Base-by-base conservation (phyloP, 1,140 invertebrate genomes). In the Aricia agestis region DNA sequence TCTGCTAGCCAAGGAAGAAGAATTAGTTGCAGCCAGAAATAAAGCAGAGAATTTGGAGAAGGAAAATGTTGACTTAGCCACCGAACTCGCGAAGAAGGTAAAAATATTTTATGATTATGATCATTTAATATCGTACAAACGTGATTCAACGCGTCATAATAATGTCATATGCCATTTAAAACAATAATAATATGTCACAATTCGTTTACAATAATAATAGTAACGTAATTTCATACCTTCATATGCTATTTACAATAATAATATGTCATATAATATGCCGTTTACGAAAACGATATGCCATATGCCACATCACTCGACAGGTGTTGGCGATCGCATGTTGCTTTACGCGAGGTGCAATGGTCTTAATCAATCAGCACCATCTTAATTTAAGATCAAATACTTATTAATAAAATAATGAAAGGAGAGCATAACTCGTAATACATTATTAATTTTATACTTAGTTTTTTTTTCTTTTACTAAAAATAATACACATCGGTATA, bases 1-100 rank as follows among this genome's bases (percentile, higher is more conserved):
- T 77, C 92, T 98, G 82, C 90, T 99, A 65, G 97, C 98, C 9
- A 98, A 98, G 90, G 98, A 99, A 91, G 97, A 98, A 83, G 98
- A 99, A 89, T 91, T 99, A 19, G 95, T 97, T 1, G 96, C 96
- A 9, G 97, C 97, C 0, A 94, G 96, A 76, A 96, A 94, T 58
- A 97, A 97, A 82, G 96, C 98, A 0, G 96, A 98, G 68, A 97
- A 97, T 82, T 81, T 98, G 68, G 97, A 98, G 84, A 96, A 95
- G 77, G 97, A 98, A 84, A 98, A 98, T 85, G 95, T 95, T 2
- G 97, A 98, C 72, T 93, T 99, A 80, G 95, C 96, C 19, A 95
- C 95, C 10, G 95, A 95, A 82, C 89, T 99, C 32, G 95, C 97
- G 2, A 98, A 98, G 80, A 98, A 98, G 88, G 92, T 92, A 83